phyloP scores from a whole-genome alignment of 2,888 invertebrate genomes.

The Tipula vernalis region DNA sequence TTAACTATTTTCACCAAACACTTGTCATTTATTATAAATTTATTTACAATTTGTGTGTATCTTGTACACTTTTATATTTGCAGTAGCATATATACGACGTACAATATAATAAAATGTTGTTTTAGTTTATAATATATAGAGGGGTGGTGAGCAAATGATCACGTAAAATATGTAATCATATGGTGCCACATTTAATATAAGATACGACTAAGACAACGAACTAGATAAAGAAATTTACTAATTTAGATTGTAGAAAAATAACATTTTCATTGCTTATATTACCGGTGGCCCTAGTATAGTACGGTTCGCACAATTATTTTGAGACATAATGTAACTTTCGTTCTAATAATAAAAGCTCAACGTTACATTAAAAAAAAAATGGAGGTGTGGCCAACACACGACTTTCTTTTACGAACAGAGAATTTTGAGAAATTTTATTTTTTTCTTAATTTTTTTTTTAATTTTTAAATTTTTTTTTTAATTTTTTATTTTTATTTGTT shows the following conservation, averaged over 20 bases:
- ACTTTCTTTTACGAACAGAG: too few species aligned
- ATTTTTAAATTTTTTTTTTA: too few species aligned
- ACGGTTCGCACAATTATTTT: not conserved
- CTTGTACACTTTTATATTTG: not conserved
- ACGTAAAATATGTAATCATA: not conserved
- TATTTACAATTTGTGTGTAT: not conserved
- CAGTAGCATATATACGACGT: not conserved
- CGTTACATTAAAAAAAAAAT: too few species aligned
- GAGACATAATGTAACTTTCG: too few species aligned
- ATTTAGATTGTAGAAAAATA: not conserved
- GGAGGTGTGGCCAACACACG: too few species aligned
- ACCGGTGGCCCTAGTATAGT: not conserved
- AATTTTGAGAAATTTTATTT: too few species aligned
- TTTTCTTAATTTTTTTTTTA: too few species aligned
- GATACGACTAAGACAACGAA: not conserved
- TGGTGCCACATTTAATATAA: not conserved
- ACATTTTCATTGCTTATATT: not conserved
- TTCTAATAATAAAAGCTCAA: too few species aligned
- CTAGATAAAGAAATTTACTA: not conserved
- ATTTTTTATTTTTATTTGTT: too few species aligned
- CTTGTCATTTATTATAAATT: not conserved
- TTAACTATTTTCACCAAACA: not conserved
- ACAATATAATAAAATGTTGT: not conserved
- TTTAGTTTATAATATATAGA: not conserved
- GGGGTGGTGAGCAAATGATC: not conserved